Evolutionary conservation across 2,113 vertebrate genomes (phyloP).

Genomic region (Mystacornis crossleyi): DNA sequence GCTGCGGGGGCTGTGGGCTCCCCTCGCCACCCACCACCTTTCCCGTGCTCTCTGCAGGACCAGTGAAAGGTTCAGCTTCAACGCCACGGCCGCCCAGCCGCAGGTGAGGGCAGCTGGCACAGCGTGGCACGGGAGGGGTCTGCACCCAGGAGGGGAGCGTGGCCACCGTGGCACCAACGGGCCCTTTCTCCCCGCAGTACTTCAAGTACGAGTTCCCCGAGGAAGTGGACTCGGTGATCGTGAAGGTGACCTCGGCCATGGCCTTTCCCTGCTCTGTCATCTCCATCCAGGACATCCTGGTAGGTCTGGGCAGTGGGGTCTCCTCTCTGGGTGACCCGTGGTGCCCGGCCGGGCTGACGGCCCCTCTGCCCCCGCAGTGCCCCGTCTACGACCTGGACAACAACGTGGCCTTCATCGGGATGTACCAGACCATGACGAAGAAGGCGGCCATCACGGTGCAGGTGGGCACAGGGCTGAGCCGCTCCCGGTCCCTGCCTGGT

Average conservation of each 20-base stretch:
- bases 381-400: slow-evolving; percentile 97
- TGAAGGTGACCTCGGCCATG: slow-evolving; percentile 91
- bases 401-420: slow-evolving; percentile 97
- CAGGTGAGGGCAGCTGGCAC: slow-evolving; percentile 79
- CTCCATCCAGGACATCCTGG: slow-evolving; percentile 97
- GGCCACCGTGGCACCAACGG: accelerated
- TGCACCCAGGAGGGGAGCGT: accelerated
- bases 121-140: accelerated
- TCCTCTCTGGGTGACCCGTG: accelerated
- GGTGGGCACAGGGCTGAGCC: slow-evolving; percentile 66
- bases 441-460: slow-evolving; percentile 97
- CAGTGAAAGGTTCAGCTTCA: slow-evolving; percentile 85
- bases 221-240: slow-evolving; percentile 89
- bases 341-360: accelerated
- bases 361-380: slow-evolving; percentile 72
- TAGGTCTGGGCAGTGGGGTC: slow-evolving; percentile 19
- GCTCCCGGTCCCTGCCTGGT: background rate
- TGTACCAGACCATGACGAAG: slow-evolving; percentile 99
- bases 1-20: accelerated
- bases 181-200: slow-evolving; percentile 75
- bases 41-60: slow-evolving; percentile 75
- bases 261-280: slow-evolving; percentile 95
- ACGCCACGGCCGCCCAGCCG: slow-evolving; percentile 94
- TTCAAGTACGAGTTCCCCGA: slow-evolving; percentile 93
- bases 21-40: accelerated